Conservation (phyloP, 2,113 vertebrate species). For the Ibidorhyncha struthersii region DNA sequence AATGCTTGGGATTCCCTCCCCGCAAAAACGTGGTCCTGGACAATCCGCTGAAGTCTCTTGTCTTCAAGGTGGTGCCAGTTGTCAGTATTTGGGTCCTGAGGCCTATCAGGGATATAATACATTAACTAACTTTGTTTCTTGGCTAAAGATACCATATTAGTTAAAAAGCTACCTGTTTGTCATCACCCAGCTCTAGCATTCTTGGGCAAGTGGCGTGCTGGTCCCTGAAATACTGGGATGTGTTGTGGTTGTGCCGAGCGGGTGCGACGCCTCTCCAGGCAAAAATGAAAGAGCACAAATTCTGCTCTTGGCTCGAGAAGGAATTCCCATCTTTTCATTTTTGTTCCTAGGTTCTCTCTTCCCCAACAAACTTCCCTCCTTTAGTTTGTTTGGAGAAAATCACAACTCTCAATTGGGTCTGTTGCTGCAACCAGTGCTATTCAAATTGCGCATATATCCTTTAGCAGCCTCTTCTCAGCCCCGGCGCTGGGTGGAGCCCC, state of each 20-base stretch:
- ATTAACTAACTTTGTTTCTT: neutral
- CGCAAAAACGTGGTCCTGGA: rapidly evolving
- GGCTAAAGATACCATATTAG: rapidly evolving
- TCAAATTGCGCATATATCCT: rapidly evolving
- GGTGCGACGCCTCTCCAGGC: neutral
- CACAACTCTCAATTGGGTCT: neutral
- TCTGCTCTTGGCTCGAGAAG: neutral
- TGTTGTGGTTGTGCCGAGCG: neutral
- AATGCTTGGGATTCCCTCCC: neutral
- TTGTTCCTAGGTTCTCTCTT: neutral
- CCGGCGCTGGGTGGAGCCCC: neutral
- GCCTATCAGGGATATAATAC: neutral
- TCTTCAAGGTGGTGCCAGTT: neutral
- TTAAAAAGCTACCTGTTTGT: neutral
- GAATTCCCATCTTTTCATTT: neutral
- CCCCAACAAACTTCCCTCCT: neutral
- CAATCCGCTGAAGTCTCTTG: neutral
- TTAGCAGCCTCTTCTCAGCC: neutral
- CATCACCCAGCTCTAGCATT: rapidly evolving
- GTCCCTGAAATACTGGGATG: neutral
- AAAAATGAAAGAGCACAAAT: neutral
- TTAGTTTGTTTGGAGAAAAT: neutral
- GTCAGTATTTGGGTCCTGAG: neutral
- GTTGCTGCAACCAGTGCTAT: neutral
- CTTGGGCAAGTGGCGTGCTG: neutral